These are phyloP conservation scores for Pentalonia nigronervosa DNA, from an alignment of 1,140 invertebrate genomes.

Conservation along the genomic window DNA sequence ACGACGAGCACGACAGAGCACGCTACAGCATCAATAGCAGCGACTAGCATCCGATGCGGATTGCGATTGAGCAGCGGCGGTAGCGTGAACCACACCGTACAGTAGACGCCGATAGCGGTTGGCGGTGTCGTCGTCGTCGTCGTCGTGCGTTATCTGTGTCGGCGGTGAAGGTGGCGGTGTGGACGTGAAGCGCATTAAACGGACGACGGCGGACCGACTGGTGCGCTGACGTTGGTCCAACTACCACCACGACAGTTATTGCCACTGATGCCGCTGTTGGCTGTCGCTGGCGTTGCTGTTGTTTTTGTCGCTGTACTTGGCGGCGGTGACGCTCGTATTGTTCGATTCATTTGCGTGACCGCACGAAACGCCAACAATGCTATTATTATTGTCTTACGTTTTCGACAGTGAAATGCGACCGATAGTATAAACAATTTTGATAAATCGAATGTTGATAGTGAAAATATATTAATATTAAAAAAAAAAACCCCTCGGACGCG, in stretches of 20 bases:
- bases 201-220: neutral
- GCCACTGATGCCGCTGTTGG: neutral
- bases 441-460: neutral
- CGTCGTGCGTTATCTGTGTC: neutral
- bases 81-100: neutral
- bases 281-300: neutral
- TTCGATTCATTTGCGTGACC: constrained; percentile 7
- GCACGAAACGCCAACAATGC: neutral
- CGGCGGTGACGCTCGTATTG: neutral
- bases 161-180: neutral
- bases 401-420: neutral
- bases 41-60: neutral
- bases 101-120: neutral
- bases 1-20: neutral
- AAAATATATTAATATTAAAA: neutral
- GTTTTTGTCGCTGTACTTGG: neutral
- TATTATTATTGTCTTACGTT: neutral
- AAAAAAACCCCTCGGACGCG: neutral
- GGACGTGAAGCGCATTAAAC: neutral
- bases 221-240: neutral
- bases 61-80: neutral
- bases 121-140: neutral
- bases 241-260: neutral
- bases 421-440: neutral
- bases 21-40: too few species aligned